Evolutionary conservation across 2,888 invertebrate species (phyloP).

Genomic region (Tetanocera ferruginea): DNA sequence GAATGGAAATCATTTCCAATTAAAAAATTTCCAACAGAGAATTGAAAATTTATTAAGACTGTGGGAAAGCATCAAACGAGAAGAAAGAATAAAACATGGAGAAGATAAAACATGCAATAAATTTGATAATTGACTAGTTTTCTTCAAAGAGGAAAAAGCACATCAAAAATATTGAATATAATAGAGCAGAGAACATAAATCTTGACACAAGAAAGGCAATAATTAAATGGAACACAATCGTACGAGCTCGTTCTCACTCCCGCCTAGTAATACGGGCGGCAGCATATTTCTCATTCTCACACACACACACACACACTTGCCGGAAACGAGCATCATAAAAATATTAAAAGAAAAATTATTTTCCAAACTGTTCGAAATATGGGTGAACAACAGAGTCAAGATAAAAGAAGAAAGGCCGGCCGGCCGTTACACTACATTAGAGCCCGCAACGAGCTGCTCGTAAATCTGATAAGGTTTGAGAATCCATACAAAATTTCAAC

Average conservation of each 20-base stretch:
- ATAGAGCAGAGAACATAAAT: conserved; percentile 17
- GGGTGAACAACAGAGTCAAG: conserved; percentile 14
- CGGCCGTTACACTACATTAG: conserved; percentile 24
- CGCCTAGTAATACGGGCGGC: neutral
- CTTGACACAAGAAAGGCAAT: conserved; percentile 18
- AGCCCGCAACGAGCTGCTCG: neutral
- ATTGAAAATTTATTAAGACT: neutral
- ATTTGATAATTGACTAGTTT: conserved; percentile 63
- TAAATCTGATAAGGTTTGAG: conserved; percentile 21
- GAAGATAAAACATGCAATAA: conserved; percentile 54
- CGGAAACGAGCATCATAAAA: conserved; percentile 35
- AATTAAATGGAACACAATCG: conserved; percentile 4
- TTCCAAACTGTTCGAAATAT: conserved; percentile 19
- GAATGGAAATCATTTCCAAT: conserved; percentile 46
- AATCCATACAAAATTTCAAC: neutral
- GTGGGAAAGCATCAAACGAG: neutral
- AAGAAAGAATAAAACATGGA: conserved; percentile 15
- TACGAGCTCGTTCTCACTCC: neutral
- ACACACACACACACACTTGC: neutral
- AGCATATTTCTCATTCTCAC: neutral
- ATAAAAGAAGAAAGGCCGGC: conserved; percentile 23
- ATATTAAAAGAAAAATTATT: conserved; percentile 35
- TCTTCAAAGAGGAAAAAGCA: conserved; percentile 27
- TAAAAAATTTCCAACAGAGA: conserved; percentile 39
- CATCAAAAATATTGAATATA: conserved; percentile 3